phyloP scores from a whole-genome alignment of 1,140 invertebrate genomes.

The Diachasmimorpha longicaudata region DNA sequence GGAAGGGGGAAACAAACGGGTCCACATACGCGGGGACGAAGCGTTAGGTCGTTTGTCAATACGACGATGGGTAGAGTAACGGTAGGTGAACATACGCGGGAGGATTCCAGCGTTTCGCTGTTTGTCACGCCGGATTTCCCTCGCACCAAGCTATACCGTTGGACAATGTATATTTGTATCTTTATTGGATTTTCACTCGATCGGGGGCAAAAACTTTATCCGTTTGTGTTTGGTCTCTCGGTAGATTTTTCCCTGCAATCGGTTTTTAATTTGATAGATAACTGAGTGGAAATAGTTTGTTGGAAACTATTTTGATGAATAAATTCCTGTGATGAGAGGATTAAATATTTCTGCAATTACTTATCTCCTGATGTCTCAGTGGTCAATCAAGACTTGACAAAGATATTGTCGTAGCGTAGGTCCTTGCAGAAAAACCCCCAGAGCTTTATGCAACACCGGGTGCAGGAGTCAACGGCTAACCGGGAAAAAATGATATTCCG shows the following conservation, averaged over 20 bases:
- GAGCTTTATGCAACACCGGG: no score
- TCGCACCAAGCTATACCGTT: neutral
- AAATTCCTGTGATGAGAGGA: no score
- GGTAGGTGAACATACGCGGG: neutral
- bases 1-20: neutral
- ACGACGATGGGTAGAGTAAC: conserved; percentile 42
- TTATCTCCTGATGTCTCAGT: no score
- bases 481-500: neutral
- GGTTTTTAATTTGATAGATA: neutral
- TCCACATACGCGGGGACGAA: conserved; percentile 44
- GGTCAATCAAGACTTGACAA: no score
- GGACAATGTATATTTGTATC: conserved; percentile 8
- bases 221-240: neutral
- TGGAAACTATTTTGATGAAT: no score
- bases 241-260: neutral
- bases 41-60: conserved; percentile 61
- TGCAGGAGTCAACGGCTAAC: no score
- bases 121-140: conserved; percentile 25
- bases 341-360: no score
- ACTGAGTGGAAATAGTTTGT: neutral
- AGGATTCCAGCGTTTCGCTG: conserved; percentile 10
- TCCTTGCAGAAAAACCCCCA: no score
- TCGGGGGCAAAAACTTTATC: neutral
- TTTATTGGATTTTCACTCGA: conserved; percentile 2
- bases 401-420: no score